Base-by-base conservation (phyloP, 2,888 invertebrate species). In the Cephonodes hylas region DNA sequence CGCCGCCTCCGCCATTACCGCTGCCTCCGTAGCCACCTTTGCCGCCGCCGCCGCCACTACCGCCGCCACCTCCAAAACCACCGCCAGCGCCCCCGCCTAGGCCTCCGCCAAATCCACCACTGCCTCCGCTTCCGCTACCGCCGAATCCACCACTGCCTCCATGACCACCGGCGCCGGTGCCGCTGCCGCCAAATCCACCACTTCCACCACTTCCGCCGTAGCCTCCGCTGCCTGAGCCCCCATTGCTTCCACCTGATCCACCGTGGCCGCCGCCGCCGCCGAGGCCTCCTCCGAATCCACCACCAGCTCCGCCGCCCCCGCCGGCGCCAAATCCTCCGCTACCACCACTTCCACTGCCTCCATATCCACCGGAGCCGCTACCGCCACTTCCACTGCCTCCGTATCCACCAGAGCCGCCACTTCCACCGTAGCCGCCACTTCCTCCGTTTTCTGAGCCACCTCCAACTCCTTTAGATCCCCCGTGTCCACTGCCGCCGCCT, bases 321-420 rank as follows among this genome's bases (percentile, higher is more conserved):
- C n/a, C n/a, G n/a, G n/a, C n/a, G n/a, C n/a, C n/a, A n/a, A n/a
- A n/a, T n/a, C n/a, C n/a, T n/a, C n/a, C n/a, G n/a, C n/a, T n/a
- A n/a, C n/a, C 61, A 0, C 68, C 70, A 44, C 63, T 63, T 7
- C 63, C 63, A 1, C 66, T 64, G n/a, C n/a, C n/a, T n/a, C n/a
- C n/a, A n/a, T 10, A 67, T 1, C 64, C 63, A 10, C 63, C 61
- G 3, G 62, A 63, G 6, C 70, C 65, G 5, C 67, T 63, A 0
- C 58, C 61, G 1, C 68, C 70, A 44, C 63, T 63, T 7, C 63
- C 63, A 1, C 66, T 64, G 8, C 62, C 63, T 61, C 86, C 85
- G 4, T 60, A 62, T 7, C 68, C 31, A 3, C 57, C 20, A n/a
- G 23, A 66, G 4, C 66, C 64, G 15, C 61, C 66, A 27, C 59